phyloP scores from a whole-genome alignment of 2,113 vertebrate species.

The Myiozetetes cayanensis region DNA sequence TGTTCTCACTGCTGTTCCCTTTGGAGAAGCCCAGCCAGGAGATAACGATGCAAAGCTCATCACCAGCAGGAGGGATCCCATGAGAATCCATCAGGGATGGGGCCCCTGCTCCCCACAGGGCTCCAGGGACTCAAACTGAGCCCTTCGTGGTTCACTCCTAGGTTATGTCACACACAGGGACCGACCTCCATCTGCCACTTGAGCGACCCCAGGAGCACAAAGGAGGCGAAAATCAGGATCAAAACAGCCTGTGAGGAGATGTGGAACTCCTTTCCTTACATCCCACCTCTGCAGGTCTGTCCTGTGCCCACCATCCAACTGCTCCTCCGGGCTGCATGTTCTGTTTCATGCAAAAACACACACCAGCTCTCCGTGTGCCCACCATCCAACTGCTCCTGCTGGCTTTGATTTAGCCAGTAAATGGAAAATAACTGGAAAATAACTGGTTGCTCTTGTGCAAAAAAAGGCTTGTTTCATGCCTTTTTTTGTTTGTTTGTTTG shows the following conservation, averaged over 20 bases:
- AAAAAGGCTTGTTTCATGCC: background rate
- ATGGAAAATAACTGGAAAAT: background rate
- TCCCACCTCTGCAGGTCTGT: background rate
- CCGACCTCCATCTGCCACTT: background rate
- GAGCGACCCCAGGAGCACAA: background rate
- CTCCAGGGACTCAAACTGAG: background rate
- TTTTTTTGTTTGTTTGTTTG: background rate
- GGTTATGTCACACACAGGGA: background rate
- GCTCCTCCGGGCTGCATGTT: background rate
- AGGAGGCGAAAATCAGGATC: background rate
- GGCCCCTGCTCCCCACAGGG: background rate
- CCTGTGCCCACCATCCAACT: slow-evolving; percentile 12
- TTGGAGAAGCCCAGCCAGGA: slow-evolving; percentile 4
- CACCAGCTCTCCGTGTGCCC: background rate
- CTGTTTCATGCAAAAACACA: background rate
- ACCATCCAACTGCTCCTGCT: background rate
- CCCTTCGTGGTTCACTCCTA: background rate
- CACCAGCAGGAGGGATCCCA: background rate
- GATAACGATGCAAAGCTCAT: background rate
- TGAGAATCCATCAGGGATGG: background rate
- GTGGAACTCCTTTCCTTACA: background rate
- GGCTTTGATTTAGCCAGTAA: background rate
- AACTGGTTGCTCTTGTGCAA: background rate
- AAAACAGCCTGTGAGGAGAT: background rate
- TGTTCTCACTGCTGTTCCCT: background rate